phyloP scores from a whole-genome alignment of 2,797 vertebrate genomes.

The Manis javanica region DNA sequence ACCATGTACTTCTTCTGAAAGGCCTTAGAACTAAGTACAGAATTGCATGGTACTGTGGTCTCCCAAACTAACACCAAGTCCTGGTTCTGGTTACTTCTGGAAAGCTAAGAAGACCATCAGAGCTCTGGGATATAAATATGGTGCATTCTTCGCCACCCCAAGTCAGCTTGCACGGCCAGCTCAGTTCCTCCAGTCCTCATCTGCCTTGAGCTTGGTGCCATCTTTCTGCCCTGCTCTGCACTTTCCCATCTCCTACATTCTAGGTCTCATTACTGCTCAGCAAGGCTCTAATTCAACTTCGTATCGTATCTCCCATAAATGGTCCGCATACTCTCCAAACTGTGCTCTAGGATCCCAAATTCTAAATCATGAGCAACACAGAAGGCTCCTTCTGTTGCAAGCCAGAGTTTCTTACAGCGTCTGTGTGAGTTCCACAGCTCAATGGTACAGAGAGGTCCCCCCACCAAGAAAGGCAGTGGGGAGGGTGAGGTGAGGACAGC shows the following conservation, averaged over 20 bases:
- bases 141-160: accelerated
- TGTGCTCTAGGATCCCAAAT: neutral
- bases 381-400: neutral
- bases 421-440: neutral
- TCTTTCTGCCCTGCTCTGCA: neutral
- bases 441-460: neutral
- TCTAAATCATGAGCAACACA: neutral
- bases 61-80: neutral
- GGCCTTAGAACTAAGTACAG: neutral
- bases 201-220: no score
- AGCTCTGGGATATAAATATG: neutral
- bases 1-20: neutral
- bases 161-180: neutral
- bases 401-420: neutral
- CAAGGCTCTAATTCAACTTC: neutral
- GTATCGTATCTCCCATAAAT: neutral
- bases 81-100: neutral
- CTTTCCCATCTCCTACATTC: neutral
- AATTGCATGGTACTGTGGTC: neutral
- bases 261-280: neutral
- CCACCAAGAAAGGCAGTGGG: neutral
- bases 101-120: neutral
- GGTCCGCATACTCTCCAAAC: neutral
- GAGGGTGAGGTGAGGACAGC: neutral
- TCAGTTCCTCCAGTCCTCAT: neutral